phyloP scores from a whole-genome alignment of 2,797 vertebrate species.

The Chelmon rostratus region DNA sequence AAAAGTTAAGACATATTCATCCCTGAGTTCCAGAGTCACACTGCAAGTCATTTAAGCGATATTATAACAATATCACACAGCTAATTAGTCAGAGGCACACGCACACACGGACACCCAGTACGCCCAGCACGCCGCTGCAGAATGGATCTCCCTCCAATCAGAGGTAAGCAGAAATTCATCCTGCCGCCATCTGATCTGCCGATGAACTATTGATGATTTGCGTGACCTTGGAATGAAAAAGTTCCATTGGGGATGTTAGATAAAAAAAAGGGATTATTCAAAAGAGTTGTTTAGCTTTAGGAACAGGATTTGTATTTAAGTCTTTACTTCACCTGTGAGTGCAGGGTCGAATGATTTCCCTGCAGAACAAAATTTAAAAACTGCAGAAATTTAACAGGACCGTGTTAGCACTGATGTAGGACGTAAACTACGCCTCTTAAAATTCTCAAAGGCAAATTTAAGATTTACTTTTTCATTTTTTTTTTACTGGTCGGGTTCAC shows the following conservation, averaged over 20 bases:
- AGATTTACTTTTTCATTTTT: background rate
- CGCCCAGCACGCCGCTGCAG: constrained; percentile 56
- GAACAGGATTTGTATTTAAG: background rate
- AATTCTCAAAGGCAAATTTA: background rate
- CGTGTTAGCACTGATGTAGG: background rate
- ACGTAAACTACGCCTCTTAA: background rate
- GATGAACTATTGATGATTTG: constrained; percentile 57
- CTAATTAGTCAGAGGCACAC: background rate
- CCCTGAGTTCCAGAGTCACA: background rate
- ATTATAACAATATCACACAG: background rate
- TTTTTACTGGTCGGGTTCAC: background rate
- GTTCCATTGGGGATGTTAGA: background rate
- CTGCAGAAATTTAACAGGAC: background rate
- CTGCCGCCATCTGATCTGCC: constrained; percentile 51
- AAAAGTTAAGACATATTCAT: background rate
- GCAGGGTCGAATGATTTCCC: no score
- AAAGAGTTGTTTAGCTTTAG: background rate
- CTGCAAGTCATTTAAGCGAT: background rate
- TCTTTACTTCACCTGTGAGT: background rate
- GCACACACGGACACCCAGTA: constrained; percentile 48
- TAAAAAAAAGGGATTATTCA: constrained; percentile 2
- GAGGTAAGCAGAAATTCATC: constrained; percentile 78
- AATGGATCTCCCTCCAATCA: constrained; percentile 85
- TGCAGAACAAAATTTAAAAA: background rate
- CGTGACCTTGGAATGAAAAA: constrained; percentile 57